Percentiles rank a stretch among this genome's conserved stretches.
phyloP scores from a whole-genome alignment of 2,888 invertebrate genomes.

The Chalcosyrphus nemorum region DNA sequence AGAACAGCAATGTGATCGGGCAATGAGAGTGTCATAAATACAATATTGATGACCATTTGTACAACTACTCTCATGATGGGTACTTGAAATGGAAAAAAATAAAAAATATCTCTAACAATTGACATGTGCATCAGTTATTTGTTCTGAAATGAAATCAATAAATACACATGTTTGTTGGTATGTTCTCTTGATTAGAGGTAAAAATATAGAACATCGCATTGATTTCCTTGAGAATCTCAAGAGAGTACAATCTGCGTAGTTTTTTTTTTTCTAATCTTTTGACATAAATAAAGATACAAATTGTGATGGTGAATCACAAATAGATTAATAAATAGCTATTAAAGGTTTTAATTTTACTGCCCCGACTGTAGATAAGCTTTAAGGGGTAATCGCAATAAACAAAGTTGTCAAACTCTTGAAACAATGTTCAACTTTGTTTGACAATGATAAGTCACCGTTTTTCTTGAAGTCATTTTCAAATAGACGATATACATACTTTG shows the following conservation, averaged over 20 bases:
- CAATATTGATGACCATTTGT: slow-evolving; percentile 34
- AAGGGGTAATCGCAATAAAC: not conserved
- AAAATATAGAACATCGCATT: slow-evolving; percentile 16
- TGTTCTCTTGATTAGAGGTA: not conserved
- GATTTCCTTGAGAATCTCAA: slow-evolving; percentile 6
- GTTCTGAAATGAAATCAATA: slow-evolving; percentile 1
- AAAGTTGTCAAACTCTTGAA: slow-evolving; percentile 23
- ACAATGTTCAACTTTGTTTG: slow-evolving; percentile 6
- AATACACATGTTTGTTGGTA: not conserved
- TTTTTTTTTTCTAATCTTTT: slow-evolving; percentile 1
- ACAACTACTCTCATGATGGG: slow-evolving; percentile 26
- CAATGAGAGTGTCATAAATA: slow-evolving; percentile 40
- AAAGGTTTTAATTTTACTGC: not conserved
- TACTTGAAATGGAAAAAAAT: slow-evolving; percentile 10
- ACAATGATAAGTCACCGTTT: slow-evolving; percentile 10
- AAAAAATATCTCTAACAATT: slow-evolving; percentile 6
- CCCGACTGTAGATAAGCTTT: not conserved
- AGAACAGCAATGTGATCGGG: slow-evolving; percentile 40
- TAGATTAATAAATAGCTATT: slow-evolving; percentile 1
- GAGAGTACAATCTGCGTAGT: slow-evolving; percentile 11
- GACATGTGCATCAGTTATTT: slow-evolving; percentile 29
- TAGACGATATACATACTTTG: not conserved
- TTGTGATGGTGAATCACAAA: not conserved
- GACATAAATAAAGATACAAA: not conserved
- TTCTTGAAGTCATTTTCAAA: not conserved